Evolutionary conservation across 2,797 vertebrate species (phyloP), one percentile per base, ranked within the genome.

Genomic region (Intellagama lesueurii): DNA sequence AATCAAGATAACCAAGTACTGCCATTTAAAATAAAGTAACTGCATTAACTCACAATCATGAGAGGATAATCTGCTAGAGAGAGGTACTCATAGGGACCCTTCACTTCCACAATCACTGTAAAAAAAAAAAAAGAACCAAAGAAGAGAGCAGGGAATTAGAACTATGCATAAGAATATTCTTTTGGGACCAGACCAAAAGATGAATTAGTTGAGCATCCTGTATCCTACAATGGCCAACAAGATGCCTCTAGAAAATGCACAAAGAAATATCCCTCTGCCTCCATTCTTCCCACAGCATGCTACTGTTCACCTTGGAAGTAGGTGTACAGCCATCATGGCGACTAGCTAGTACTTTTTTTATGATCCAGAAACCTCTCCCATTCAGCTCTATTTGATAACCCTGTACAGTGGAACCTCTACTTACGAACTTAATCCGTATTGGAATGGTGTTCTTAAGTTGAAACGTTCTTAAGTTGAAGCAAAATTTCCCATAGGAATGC

Each of bases 41-140:
- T 90, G 4, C 19, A 93, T 93, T 91, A 92, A 97, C 98, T 97
- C 94, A 99, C 99, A 96, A 98, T 99, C 99, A 99, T 99, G 81
- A 98, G 96, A 35, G 99, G 98, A 96, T 98, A 99, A 93, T 99
- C 99, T 91, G 98, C 98, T 87, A 98, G 98, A 0, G 98, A 98
- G 40, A 98, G 98, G 93, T 98, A 99, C 82, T 98, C 98, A 94
- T 98, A 98, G 0, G 98, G 98, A 79, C 98, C 98, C 91, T 97
- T 98, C 96, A 99, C 97, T 97, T 98, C 98, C 90, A 99, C 97
- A 83, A 96, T 98, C 97, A 99, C 98, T 99, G 94, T 89, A 87
- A 96, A 96, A 40, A 96, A 96, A 94, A 19, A 81, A 95, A 86
- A n/a, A n/a, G n/a, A n/a, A n/a, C n/a, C n/a, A n/a, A n/a, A 73